Evolutionary conservation across 2,113 vertebrate species (phyloP), one percentile per base, ranked within the genome.

Genomic region (Eonycteris spelaea): DNA sequence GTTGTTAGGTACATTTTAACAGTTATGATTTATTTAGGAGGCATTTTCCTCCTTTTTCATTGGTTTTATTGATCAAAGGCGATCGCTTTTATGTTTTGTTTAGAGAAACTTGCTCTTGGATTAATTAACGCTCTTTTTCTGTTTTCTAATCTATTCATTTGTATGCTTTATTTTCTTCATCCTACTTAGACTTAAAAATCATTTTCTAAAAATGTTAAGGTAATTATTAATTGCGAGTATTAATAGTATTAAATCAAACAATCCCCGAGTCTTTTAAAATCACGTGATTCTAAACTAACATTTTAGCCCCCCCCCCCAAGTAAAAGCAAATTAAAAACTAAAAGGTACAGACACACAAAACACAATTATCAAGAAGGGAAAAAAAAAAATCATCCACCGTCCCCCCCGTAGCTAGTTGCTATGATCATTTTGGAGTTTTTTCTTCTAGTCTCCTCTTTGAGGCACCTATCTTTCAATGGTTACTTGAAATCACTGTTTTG

Each of bases 101-200:
- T 33, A 35, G 78, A 84, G 85, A 87, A 79, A 63, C 71, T 84
- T 94, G 55, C 35, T 84, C 35, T 74, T 90, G 43, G 33, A 45
- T 84, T 86, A 77, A 89, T 73, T 85, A 94, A 70, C 53, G 70
- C 10, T 33, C 51, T 33, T 51, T 67, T 82, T 83, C 26, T 75
- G 33, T 63, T 84, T 84, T 91, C 82, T 77, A 71, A 86, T 82
- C 24, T 83, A n/a, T 79, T 82, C 90, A 28, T 61, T 59, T 92
- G 79, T 90, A 83, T 90, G 88, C 53, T 86, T 83, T 91, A 86
- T 94, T 95, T 59, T 86, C 67, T 88, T 95, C 22, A 70, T 59
- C 28, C 16, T 53, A 40, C 18, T 74, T 86, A 92, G 61, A 63
- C 35, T 75, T 43, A 33, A 67, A 67, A 91, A 45, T 53, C 6